Evolutionary conservation across 2,888 invertebrate species (phyloP).

Genomic region (Eilema griseolum): DNA sequence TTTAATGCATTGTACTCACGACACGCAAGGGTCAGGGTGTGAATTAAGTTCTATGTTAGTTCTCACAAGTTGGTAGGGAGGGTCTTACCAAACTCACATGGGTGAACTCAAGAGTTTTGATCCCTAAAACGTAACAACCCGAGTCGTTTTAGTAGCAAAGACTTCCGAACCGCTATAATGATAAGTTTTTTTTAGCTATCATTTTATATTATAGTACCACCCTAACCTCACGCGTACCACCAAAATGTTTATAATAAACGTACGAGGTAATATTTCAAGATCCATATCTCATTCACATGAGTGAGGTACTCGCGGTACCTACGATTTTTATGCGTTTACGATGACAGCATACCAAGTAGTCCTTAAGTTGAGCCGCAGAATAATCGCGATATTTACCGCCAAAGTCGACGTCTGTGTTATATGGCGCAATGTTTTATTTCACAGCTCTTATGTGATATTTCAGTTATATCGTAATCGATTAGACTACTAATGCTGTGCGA

Average conservation of each 20-base stretch:
- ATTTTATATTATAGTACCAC: no score
- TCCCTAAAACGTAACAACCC: no score
- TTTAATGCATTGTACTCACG: no score
- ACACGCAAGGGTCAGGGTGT: no score
- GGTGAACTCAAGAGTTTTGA: no score
- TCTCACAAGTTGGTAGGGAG: no score
- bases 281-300: slow-evolving; percentile 27
- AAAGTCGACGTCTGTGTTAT: slow-evolving; percentile 39
- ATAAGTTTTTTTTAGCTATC: not conserved
- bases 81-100: no score
- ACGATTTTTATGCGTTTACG: slow-evolving; percentile 40
- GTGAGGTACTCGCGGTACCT: slow-evolving; percentile 21
- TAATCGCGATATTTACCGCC: slow-evolving; percentile 44
- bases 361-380: slow-evolving; percentile 26
- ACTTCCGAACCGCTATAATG: not conserved
- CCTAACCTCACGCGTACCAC: not conserved
- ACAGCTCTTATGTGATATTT: slow-evolving; percentile 16
- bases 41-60: no score
- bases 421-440: slow-evolving; percentile 39
- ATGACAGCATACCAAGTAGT: slow-evolving; percentile 46
- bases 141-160: no score
- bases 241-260: slow-evolving; percentile 8
- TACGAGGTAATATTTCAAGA: slow-evolving; percentile 25
- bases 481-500: no score
- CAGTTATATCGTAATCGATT: not conserved